Percentiles rank a stretch among this genome's conserved stretches.
These are phyloP conservation scores for Zootoca vivipara DNA, from an alignment of 2,113 vertebrate genomes.

Conservation along the genomic window DNA sequence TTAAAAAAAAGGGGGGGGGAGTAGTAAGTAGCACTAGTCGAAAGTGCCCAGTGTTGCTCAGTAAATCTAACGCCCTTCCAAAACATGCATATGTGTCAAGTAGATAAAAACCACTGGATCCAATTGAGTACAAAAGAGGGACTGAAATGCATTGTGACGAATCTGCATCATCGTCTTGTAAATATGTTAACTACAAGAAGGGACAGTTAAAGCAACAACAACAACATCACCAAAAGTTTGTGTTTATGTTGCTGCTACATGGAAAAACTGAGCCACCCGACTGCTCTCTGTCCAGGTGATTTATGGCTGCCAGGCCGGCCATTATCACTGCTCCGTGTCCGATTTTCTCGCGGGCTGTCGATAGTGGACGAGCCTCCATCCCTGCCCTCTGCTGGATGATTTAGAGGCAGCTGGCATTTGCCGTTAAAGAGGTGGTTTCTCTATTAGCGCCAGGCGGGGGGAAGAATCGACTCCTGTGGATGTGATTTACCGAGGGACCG, in stretches of 20 bases:
- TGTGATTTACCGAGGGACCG: background rate
- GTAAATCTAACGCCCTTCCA: too few species aligned
- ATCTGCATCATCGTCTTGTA: too few species aligned
- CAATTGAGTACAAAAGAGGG: too few species aligned
- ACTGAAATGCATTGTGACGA: too few species aligned
- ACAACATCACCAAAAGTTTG: background rate
- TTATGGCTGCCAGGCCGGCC: background rate
- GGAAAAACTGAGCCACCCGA: background rate
- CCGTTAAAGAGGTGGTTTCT: constrained; percentile 7
- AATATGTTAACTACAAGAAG: background rate
- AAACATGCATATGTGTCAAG: too few species aligned
- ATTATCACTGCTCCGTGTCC: background rate
- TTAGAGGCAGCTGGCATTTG: background rate
- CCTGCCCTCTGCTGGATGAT: background rate
- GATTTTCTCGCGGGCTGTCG: background rate
- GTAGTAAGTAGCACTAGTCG: too few species aligned
- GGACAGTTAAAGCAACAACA: background rate
- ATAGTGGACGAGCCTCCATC: background rate
- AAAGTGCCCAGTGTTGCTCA: too few species aligned
- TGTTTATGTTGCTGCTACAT: too few species aligned
- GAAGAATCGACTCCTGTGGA: background rate
- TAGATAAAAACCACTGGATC: too few species aligned
- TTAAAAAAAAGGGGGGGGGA: too few species aligned
- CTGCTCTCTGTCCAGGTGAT: background rate
- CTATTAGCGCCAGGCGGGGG: background rate